Conservation (phyloP, 2,797 vertebrate species). For the Propithecus perrieri region DNA sequence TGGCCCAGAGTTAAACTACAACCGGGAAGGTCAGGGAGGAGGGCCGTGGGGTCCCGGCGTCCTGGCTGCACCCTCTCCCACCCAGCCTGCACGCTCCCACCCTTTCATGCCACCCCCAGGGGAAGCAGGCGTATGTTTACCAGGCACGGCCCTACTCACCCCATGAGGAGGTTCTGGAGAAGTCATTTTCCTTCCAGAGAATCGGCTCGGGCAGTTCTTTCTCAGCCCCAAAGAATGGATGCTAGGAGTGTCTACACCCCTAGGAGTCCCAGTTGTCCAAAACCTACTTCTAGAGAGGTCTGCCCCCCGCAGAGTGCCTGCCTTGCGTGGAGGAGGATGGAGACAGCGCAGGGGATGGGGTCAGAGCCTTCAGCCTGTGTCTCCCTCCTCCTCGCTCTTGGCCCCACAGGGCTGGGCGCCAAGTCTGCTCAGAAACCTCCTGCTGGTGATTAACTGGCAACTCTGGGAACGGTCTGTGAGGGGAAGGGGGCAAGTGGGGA, state of each 20-base stretch:
- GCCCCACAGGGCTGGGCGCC: not conserved
- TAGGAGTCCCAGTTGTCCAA: not conserved
- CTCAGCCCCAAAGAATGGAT: not conserved
- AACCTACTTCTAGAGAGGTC: not conserved
- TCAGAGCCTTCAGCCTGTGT: not conserved
- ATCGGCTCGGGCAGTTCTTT: not conserved
- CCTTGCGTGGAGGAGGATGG: not conserved
- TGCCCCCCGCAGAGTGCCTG: not conserved
- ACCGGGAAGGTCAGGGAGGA: not conserved
- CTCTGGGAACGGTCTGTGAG: not conserved
- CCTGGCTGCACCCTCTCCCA: not conserved
- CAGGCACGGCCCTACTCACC: too few species aligned
- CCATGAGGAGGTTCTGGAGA: not conserved
- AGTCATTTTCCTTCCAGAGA: not conserved
- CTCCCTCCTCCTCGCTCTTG: not conserved
- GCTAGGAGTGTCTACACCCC: not conserved
- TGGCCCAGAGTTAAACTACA: not conserved
- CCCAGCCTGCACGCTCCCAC: not conserved
- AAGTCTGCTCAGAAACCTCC: not conserved
- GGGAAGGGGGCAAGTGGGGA: not conserved
- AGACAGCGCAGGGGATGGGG: too few species aligned
- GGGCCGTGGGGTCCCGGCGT: not conserved
- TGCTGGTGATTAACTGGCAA: not conserved
- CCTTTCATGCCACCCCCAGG: not conserved
- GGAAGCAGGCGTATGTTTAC: not conserved